Percentiles rank a stretch among this genome's conserved stretches.
phyloP scores from a whole-genome alignment of 2,113 vertebrate genomes.

The Tragelaphus imberbis region DNA sequence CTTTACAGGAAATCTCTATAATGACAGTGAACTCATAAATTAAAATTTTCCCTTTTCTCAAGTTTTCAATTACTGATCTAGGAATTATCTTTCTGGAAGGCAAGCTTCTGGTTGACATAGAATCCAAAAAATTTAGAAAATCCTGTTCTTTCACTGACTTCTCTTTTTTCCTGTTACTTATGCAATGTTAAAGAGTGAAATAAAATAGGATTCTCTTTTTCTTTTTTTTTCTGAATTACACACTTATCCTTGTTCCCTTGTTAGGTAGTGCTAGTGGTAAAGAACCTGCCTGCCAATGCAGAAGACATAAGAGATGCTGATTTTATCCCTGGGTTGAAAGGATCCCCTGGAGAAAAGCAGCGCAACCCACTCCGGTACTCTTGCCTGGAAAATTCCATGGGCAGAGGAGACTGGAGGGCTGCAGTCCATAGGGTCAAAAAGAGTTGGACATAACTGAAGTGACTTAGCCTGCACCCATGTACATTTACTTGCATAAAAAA shows the following conservation, averaged over 20 bases:
- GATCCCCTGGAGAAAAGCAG: background rate
- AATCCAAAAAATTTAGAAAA: background rate
- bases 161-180: background rate
- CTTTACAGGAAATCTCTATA: background rate
- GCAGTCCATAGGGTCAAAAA: background rate
- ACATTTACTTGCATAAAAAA: background rate
- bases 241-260: background rate
- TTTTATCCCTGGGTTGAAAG: background rate
- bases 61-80: background rate
- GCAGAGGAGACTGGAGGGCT: background rate
- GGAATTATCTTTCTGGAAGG: background rate
- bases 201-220: background rate
- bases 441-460: background rate
- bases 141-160: background rate
- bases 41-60: background rate
- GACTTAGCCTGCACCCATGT: background rate
- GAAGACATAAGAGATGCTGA: background rate
- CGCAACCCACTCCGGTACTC: background rate
- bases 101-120: background rate
- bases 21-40: background rate
- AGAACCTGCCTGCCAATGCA: background rate
- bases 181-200: background rate
- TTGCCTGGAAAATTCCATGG: background rate
- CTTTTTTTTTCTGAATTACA: background rate
- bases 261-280: background rate